Evolutionary conservation across 2,797 vertebrate species (phyloP), one percentile per base, ranked within the genome.

Genomic region (Corythornis leucogaster): DNA sequence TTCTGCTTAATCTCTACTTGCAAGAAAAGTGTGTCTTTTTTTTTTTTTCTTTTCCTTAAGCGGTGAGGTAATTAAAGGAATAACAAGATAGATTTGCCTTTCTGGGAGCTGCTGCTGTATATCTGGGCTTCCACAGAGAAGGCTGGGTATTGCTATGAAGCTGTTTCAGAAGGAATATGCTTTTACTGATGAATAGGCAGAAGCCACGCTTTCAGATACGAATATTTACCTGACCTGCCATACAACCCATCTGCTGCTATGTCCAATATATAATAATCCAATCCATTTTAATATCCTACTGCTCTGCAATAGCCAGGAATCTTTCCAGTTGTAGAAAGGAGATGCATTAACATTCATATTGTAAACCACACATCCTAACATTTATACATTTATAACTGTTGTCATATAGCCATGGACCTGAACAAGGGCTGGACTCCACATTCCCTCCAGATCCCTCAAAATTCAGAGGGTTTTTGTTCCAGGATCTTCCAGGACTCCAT

Each of bases 11-110:
- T 94, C 75, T 93, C 64, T 5, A 15, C 58, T 92, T 80, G 38
- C 90, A 87, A 89, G 62, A 80, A 85, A 92, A 90, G 66, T 42
- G 50, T 86, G 85, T 48, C 21, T 4, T 8, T 64, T 87, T 81
- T 14, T 69, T 50, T n/a, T 38, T 55, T 71, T 38, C 51, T 71
- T 73, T 59, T 54, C 54, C 45, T 71, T 71, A 85, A 89, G 66
- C 43, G 68, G 46, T 13, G 55, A 93, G 63, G 85, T 93, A 95
- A 93, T 96, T 96, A 91, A 94, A 92, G 80, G 84, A 89, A 89
- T 86, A 93, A 85, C 31, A 83, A 93, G 80, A 86, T 78, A 91
- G 58, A 75, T 85, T 74, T 92, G 87, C 76, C 28, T 2, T 92
- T 89, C 84, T 85, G 84, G 66, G 91, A 93, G 88, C 31, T 90